Evolutionary conservation across 2,113 vertebrate genomes (phyloP), one percentile per base, ranked within the genome.

Genomic region (Malurus elegans): DNA sequence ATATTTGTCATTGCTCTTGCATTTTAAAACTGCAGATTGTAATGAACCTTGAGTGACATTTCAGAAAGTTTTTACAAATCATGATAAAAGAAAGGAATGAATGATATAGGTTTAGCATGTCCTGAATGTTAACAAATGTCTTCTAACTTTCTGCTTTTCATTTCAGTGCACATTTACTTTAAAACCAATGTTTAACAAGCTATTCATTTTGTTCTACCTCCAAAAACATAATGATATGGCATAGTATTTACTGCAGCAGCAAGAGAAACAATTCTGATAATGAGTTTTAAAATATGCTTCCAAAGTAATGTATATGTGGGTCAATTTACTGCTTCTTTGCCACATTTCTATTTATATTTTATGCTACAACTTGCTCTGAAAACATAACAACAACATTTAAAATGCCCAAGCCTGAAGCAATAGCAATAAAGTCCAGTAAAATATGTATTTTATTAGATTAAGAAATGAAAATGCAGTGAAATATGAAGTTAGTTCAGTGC

Each of bases 381-480:
- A 93, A 88, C 67, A 64, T 90, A 93, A 75, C 67, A 85, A 81
- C 48, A 66, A 36, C 81, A 67, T 82, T 94, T 90, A 88, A 95
- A 93, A 91, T 91, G 90, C 58, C 70, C 78, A 88, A 76, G 91
- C 93, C 96, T 73, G 62, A 87, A 95, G 94, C 89, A 75, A 88
- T 87, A 86, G 17, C 79, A 93, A 90, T 95, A 76, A 96, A 82
- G 74, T 79, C 90, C 87, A 73, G 91, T 82, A 96, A 96, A 96
- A 90, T 70, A 83, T 34, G 38, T 95, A 80, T 96, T 96, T 90
- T 97, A 95, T 96, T 90, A 90, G 87, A 82, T 28, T 83, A 86
- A 94, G 79, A 93, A 84, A 88, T 96, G 82, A 96, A 96, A 96
- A 90, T 82, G 60, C 79, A 94, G 60, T 94, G 93, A 96, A 92